Evolutionary conservation across 2,888 invertebrate species (phyloP).

Genomic region (Tolmerus cingulatus): DNA sequence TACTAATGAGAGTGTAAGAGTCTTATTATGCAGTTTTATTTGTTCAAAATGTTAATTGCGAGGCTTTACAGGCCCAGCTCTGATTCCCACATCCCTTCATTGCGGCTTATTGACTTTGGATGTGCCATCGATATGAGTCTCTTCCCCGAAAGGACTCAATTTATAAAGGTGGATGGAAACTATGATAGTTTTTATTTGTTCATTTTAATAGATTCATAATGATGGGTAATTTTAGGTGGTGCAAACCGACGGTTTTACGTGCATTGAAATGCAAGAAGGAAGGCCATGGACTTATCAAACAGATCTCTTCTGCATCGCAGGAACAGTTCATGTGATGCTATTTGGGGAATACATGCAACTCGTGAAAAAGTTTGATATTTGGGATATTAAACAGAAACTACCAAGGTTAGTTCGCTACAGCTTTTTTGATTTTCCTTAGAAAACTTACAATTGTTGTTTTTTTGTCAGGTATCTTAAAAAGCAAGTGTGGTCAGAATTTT

Average conservation of each 20-base stretch:
- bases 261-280: conserved; percentile 91
- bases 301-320: conserved; percentile 90
- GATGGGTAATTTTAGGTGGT: conserved; percentile 66
- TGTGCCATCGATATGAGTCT: conserved; percentile 93
- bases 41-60: conserved; percentile 24
- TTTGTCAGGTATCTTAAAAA: conserved; percentile 72
- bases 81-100: conserved; percentile 73
- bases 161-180: conserved; percentile 67
- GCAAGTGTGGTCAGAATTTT: conserved; percentile 83
- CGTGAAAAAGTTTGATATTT: conserved; percentile 70
- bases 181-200: not conserved
- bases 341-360: conserved; percentile 92
- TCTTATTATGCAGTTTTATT: not conserved
- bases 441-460: conserved; percentile 50
- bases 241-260: conserved; percentile 83
- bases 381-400: conserved; percentile 76
- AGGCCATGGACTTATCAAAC: conserved; percentile 95
- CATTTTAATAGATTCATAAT: not conserved
- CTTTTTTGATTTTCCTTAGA: not conserved
- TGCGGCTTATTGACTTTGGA: conserved; percentile 94
- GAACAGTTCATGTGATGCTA: conserved; percentile 86
- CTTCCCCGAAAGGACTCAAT: conserved; percentile 81
- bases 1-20: conserved; percentile 78
- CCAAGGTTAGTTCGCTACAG: conserved; percentile 67
- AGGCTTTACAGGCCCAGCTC: conserved; percentile 67